Evolutionary conservation across 2,797 vertebrate genomes (phyloP), one percentile per base, ranked within the genome.

Genomic region (Octomys mimax): DNA sequence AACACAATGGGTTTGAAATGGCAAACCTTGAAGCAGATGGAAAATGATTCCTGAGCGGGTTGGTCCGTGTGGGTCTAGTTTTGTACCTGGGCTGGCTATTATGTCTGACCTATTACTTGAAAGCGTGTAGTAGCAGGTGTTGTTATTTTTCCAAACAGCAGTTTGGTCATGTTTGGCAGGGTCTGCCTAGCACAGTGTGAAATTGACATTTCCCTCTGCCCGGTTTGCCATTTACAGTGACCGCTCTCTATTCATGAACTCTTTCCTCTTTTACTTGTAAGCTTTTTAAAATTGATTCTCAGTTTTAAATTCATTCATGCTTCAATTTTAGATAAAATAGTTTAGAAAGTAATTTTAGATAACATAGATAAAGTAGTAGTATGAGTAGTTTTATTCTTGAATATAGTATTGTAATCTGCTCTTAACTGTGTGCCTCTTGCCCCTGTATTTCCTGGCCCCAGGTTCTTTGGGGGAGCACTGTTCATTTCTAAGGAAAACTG

Each of bases 181-280:
- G 57, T 61, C 33, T 91, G 91, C 84, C 80, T 83, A 95, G 80
- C 77, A 39, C 70, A 77, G 73, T 93, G 83, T 97, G 80, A 96
- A 95, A 96, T 73, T 95, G 97, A 92, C 93, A 92, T 97, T 94
- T 97, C 93, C 22, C 70, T 94, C 46, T 28, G 82, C 52, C 68
- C 21, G 2, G 46, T 85, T 52, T 95, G 92, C 86, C 80, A n/a
- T 96, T 93, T 86, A 90, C 87, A 92, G 68, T 90, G 75, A 80
- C 73, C 0, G 0, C 46, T 94, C 96, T 95, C 90, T 82, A 28
- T 42, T 59, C 57, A 96, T 94, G 92, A 96, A 88, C 85, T 88
- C 85, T 54, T 84, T 42, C 62, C 71, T 90, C n/a, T 88, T 71
- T 80, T 73, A 79, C 33, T 87, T 92, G 49, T 33, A 83, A 62